phyloP scores from a whole-genome alignment of 2,888 invertebrate genomes.

The Neocrepidodera transversa region DNA sequence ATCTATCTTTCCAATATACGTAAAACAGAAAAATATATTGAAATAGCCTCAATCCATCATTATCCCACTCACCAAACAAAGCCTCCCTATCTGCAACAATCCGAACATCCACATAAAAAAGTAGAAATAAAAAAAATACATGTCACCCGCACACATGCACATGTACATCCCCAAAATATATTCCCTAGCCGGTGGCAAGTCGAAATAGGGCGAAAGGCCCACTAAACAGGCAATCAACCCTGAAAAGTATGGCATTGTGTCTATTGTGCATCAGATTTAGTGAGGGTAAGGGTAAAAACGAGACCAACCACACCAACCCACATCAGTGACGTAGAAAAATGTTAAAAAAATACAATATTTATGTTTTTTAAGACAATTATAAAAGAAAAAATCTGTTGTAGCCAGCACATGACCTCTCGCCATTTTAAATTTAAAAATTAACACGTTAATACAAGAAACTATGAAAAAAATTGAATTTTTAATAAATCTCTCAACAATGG shows the following conservation, averaged over 20 bases:
- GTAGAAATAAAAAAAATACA: slow-evolving; percentile 16
- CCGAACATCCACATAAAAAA: slow-evolving; percentile 12
- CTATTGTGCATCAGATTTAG: slow-evolving; percentile 37
- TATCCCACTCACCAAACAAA: not conserved
- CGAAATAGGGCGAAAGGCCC: slow-evolving; percentile 15
- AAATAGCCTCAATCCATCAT: not conserved
- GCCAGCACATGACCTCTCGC: too few species aligned
- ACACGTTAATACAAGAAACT: too few species aligned
- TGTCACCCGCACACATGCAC: slow-evolving; percentile 26
- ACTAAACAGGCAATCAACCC: slow-evolving; percentile 35
- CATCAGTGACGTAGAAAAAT: slow-evolving; percentile 14
- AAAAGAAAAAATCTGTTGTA: too few species aligned
- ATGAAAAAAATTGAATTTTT: too few species aligned
- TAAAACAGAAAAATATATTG: too few species aligned
- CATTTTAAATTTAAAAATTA: too few species aligned
- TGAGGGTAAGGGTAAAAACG: slow-evolving; percentile 29
- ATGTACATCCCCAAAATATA: slow-evolving; percentile 22
- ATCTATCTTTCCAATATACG: too few species aligned
- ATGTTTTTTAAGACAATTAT: too few species aligned
- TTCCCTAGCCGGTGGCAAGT: slow-evolving; percentile 17
- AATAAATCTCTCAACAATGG: too few species aligned
- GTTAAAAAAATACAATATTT: too few species aligned
- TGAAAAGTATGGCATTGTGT: slow-evolving; percentile 37
- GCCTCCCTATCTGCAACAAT: slow-evolving; percentile 8
- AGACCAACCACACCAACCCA: slow-evolving; percentile 5